phyloP scores from a whole-genome alignment of 2,113 vertebrate genomes.

The Ahaetulla prasina region DNA sequence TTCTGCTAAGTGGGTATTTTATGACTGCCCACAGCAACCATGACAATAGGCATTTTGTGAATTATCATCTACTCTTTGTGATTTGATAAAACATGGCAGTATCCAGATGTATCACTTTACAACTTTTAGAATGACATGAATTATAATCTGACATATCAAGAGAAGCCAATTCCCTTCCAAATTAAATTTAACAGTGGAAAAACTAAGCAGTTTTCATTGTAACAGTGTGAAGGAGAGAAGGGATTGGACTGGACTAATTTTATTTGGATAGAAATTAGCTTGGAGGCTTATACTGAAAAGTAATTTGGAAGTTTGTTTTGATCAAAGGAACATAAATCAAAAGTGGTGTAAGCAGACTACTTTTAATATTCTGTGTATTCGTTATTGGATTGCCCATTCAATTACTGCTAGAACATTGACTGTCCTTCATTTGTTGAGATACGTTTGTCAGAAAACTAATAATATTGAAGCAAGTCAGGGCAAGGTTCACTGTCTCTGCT shows the following conservation, averaged over 20 bases:
- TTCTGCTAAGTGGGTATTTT: background rate
- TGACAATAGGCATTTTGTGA: background rate
- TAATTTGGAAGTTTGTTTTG: background rate
- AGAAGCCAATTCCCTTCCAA: background rate
- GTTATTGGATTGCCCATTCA: background rate
- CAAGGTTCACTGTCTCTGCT: background rate
- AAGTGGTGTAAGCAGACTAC: background rate
- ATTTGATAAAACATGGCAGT: background rate
- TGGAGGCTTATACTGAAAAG: background rate
- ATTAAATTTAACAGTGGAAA: background rate
- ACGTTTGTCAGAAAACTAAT: slow-evolving; percentile 25
- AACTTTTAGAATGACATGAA: background rate
- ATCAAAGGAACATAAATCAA: background rate
- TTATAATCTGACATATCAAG: background rate
- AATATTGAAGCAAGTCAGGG: background rate
- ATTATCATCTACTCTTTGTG: background rate
- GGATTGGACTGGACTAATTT: background rate
- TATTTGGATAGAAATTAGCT: background rate
- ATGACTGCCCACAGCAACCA: background rate
- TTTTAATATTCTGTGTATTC: background rate
- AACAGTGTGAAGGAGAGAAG: background rate
- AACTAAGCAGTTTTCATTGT: background rate
- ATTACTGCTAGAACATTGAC: slow-evolving; percentile 14
- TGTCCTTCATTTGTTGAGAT: slow-evolving; percentile 7
- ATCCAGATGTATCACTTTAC: background rate